Conservation (phyloP, 2,113 vertebrate species). For the Scopus umbretta region DNA sequence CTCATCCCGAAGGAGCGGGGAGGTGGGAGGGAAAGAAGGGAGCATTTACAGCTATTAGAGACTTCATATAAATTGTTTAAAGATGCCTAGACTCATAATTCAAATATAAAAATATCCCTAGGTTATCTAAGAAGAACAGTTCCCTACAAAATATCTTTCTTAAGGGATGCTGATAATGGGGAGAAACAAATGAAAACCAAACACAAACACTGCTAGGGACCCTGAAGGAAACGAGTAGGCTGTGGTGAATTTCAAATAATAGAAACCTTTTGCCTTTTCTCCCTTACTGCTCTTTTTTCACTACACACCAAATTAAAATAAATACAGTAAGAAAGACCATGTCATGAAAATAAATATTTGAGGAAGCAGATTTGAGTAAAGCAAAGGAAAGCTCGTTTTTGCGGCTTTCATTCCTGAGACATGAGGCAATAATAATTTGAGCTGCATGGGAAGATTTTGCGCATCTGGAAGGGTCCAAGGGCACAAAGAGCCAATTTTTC, state of each 20-base stretch:
- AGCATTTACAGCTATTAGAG: constrained; percentile 21
- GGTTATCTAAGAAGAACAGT: constrained; percentile 13
- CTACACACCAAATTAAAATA: neutral
- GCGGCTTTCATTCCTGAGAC: neutral
- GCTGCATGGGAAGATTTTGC: neutral
- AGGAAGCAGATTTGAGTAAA: neutral
- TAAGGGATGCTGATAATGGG: neutral
- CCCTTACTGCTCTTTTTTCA: neutral
- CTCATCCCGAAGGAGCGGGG: neutral
- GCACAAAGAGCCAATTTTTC: neutral
- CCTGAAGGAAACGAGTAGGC: neutral
- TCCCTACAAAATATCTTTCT: neutral
- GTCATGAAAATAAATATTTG: constrained; percentile 46
- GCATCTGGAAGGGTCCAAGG: neutral
- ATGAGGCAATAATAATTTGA: neutral
- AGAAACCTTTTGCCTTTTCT: neutral
- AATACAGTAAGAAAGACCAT: neutral
- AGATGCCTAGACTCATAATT: constrained; percentile 2
- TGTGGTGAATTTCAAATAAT: neutral
- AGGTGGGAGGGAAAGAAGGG: neutral
- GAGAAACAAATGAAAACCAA: constrained; percentile 52
- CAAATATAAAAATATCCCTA: constrained; percentile 6
- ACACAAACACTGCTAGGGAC: neutral
- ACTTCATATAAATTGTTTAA: neutral
- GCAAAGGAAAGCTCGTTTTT: neutral